Evolutionary conservation across 2,113 vertebrate species (phyloP).

Genomic region (Thamnophis sirtalis): DNA sequence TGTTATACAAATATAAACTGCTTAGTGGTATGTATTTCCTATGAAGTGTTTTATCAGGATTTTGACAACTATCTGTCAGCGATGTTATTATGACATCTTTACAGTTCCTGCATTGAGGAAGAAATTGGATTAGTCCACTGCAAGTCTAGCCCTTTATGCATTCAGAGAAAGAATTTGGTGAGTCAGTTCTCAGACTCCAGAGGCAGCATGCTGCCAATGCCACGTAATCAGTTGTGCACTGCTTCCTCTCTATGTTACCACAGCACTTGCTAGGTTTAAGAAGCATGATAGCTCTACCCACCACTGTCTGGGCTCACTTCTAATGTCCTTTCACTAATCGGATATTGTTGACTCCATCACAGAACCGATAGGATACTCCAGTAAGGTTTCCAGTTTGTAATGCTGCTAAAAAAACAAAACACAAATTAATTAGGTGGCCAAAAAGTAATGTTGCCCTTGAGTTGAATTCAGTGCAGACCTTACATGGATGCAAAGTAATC

Average conservation of each 20-base stretch:
- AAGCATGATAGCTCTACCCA: background rate
- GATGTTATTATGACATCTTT: background rate
- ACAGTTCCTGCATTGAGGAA: background rate
- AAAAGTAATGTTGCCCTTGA: background rate
- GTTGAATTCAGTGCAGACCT: background rate
- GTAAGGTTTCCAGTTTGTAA: background rate
- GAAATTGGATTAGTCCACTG: background rate
- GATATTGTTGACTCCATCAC: background rate
- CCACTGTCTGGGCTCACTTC: background rate
- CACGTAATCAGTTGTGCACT: background rate
- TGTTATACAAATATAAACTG: background rate
- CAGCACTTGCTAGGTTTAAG: background rate
- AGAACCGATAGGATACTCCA: background rate
- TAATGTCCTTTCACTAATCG: background rate
- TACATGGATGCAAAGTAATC: background rate
- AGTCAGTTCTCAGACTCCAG: background rate
- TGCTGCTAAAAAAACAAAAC: background rate
- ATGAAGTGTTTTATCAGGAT: background rate
- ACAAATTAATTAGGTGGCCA: background rate
- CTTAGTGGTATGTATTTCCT: background rate
- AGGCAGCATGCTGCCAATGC: background rate
- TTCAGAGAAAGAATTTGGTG: background rate
- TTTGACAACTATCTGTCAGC: background rate
- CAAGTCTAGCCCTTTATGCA: background rate
- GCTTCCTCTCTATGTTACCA: background rate